These are phyloP conservation scores for Pandemis cinnamomeana DNA, from an alignment of 2,888 invertebrate species.

Conservation along the genomic window DNA sequence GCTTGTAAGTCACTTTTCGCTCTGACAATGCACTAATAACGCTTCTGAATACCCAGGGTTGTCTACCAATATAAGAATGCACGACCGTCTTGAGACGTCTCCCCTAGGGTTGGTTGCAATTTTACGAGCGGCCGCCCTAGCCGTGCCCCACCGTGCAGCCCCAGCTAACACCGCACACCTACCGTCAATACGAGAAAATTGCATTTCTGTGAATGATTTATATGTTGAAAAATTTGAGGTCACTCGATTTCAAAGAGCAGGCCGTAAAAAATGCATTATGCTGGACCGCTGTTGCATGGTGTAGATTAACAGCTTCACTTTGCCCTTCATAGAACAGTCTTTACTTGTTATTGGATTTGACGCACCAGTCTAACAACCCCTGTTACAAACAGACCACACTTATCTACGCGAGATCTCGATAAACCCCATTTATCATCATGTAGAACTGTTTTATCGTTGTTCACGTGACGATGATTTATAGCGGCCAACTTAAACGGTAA, in stretches of 20 bases:
- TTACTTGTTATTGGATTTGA: not conserved
- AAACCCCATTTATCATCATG: slow-evolving; percentile 50
- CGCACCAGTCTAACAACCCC: not conserved
- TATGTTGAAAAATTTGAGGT: not conserved
- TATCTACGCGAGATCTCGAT: slow-evolving; percentile 43
- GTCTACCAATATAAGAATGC: slow-evolving; percentile 74
- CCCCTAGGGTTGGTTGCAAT: slow-evolving; percentile 78
- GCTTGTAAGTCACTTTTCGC: not conserved
- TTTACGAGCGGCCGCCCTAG: slow-evolving; percentile 77
- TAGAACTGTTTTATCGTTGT: slow-evolving; percentile 54
- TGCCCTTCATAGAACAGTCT: not conserved
- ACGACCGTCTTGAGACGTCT: slow-evolving; percentile 80
- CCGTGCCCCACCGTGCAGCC: slow-evolving; percentile 55
- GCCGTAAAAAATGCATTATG: not conserved
- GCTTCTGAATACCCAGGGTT: slow-evolving; percentile 48
- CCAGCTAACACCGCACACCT: slow-evolving; percentile 43
- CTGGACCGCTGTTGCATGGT: no score
- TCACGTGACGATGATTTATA: slow-evolving; percentile 72
- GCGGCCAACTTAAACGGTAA: slow-evolving; percentile 60
- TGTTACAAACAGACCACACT: slow-evolving; percentile 16
- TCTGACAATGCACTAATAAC: not conserved
- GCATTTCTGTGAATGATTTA: slow-evolving; percentile 30
- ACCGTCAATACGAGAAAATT: slow-evolving; percentile 33
- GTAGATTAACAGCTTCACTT: no score
- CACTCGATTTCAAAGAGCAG: not conserved